Percentiles rank a stretch among this genome's conserved stretches.
phyloP scores from a whole-genome alignment of 2,888 invertebrate species.

The Dexiosoma caninum region DNA sequence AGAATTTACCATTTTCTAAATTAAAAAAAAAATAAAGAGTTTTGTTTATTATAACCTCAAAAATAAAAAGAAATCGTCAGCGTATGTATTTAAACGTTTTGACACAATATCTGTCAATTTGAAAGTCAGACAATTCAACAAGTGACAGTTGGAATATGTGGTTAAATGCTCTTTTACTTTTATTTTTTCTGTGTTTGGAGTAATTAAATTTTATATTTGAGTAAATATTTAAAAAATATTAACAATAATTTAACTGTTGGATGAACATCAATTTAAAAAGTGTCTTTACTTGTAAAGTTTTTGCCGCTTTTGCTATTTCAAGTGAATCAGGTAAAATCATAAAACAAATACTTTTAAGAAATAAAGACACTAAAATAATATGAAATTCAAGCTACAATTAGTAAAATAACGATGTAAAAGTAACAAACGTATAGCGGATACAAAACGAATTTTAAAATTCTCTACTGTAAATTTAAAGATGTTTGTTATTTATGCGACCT shows the following conservation, averaged over 20 bases:
- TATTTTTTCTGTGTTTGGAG: neutral
- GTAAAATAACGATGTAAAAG: neutral
- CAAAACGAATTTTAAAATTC: neutral
- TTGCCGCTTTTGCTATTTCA: neutral
- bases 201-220: neutral
- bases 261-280: constrained; percentile 33
- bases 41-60: neutral
- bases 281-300: constrained; percentile 41
- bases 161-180: too few species aligned
- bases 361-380: constrained; percentile 22
- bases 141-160: neutral
- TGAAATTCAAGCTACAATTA: neutral
- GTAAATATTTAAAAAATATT: constrained; percentile 8
- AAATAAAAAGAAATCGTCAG: neutral
- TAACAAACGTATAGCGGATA: neutral
- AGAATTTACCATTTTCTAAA: constrained; percentile 2
- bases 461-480: too few species aligned
- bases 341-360: neutral
- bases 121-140: neutral
- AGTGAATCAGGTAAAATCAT: neutral
- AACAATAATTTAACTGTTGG: constrained; percentile 49
- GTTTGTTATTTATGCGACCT: too few species aligned
- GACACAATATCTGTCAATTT: constrained; percentile 34
- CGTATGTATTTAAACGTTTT: constrained; percentile 20
- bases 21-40: too few species aligned